Evolutionary conservation across 2,888 invertebrate species (phyloP).

Genomic region (Eretmocerus hayati): DNA sequence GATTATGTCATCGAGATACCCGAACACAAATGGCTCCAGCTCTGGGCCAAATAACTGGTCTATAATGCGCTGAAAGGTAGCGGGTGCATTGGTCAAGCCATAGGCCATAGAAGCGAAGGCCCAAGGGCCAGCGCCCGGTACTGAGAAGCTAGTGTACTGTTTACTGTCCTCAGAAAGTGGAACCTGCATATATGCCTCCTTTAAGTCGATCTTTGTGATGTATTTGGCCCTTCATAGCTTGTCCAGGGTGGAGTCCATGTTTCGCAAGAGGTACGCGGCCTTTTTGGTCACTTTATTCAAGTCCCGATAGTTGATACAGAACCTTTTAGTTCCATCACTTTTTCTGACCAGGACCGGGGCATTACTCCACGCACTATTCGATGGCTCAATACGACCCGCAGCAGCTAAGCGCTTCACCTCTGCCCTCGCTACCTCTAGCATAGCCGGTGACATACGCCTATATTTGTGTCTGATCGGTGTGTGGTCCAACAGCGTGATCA

Average conservation of each 20-base stretch:
- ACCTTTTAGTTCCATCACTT: not conserved
- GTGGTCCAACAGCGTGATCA: too few relatives aligned
- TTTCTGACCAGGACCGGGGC: not conserved
- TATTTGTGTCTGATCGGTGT: too few relatives aligned
- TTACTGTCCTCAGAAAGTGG: conserved; percentile 20
- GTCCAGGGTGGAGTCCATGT: conserved; percentile 30
- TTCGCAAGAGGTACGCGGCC: conserved; percentile 28
- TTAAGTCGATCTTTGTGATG: conserved; percentile 33
- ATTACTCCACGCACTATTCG: too few relatives aligned
- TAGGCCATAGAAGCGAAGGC: not conserved
- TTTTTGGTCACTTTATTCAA: not conserved
- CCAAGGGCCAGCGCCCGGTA: conserved; percentile 20
- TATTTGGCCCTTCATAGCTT: conserved; percentile 30
- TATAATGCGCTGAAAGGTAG: not conserved
- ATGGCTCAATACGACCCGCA: too few relatives aligned
- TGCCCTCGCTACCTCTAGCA: too few relatives aligned
- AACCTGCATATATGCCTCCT: conserved; percentile 32
- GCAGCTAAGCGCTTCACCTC: too few relatives aligned
- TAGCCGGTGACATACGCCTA: too few relatives aligned
- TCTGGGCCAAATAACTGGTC: not conserved
- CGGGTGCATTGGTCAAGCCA: too few relatives aligned
- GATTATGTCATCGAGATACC: not conserved
- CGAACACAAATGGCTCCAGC: not conserved
- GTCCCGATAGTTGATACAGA: not conserved
- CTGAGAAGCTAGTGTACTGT: conserved; percentile 32